Evolutionary conservation across 2,113 vertebrate species (phyloP).

Genomic region (Odobenus rosmarus): DNA sequence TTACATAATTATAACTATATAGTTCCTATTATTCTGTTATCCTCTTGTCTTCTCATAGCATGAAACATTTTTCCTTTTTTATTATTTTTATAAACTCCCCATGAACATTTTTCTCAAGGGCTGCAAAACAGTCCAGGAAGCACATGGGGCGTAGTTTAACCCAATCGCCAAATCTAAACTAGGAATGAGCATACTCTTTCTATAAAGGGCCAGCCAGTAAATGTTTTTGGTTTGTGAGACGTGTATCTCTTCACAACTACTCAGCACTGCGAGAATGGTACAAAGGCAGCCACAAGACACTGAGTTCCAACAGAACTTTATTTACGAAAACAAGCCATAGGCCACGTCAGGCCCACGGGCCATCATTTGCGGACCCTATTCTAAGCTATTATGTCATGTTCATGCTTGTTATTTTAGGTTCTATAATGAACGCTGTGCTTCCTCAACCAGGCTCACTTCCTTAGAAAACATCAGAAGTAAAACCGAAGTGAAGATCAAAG

Average conservation of each 20-base stretch:
- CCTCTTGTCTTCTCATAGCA: background rate
- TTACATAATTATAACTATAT: background rate
- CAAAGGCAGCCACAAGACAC: background rate
- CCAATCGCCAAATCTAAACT: background rate
- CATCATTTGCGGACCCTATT: background rate
- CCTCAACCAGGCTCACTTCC: background rate
- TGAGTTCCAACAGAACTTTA: constrained; percentile 5
- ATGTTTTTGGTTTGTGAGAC: background rate
- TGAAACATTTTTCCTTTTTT: background rate
- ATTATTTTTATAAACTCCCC: background rate
- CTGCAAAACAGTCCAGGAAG: background rate
- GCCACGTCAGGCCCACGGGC: background rate
- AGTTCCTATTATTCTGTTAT: background rate
- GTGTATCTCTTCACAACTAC: background rate
- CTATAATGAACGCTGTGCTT: background rate
- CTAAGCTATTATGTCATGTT: background rate
- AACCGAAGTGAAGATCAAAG: background rate
- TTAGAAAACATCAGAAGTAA: background rate
- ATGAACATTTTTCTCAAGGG: background rate
- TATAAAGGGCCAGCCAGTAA: background rate
- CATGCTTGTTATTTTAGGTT: background rate
- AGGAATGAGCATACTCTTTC: background rate
- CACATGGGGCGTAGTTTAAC: background rate
- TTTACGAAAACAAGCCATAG: background rate
- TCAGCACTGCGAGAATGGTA: background rate